Percentiles rank a stretch among this genome's conserved stretches.
These are phyloP conservation scores for Trichogramma dendrolimi DNA, from an alignment of 2,888 invertebrate species.

Conservation along the genomic window DNA sequence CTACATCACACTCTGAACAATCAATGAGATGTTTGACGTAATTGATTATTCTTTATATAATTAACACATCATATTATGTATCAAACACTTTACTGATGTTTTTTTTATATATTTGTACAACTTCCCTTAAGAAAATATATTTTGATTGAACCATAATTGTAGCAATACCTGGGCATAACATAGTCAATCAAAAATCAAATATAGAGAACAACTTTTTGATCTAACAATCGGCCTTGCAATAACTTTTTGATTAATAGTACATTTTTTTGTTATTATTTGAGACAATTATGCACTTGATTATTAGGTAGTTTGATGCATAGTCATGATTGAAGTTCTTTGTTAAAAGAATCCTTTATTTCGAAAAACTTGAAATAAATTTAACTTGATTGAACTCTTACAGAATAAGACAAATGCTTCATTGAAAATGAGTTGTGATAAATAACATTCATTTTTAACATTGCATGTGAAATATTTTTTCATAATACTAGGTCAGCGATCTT, in stretches of 20 bases:
- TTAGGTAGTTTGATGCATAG: conserved; percentile 7
- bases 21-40: conserved; percentile 16
- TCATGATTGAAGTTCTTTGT: too few relatives aligned
- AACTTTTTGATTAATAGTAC: neutral
- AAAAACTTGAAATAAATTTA: too few relatives aligned
- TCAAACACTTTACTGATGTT: conserved; percentile 20
- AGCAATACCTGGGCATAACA: conserved; percentile 10
- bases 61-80: conserved; percentile 24
- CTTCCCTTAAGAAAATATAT: conserved; percentile 28
- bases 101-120: conserved; percentile 20
- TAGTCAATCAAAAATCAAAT: conserved; percentile 12
- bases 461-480: too few relatives aligned
- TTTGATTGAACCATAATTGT: conserved; percentile 15
- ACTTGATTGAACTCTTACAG: neutral
- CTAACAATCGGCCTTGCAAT: conserved; percentile 6
- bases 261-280: neutral
- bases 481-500: too few relatives aligned
- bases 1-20: conserved; percentile 23
- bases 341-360: too few relatives aligned
- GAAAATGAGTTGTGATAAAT: neutral
- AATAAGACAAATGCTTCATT: conserved; percentile 20
- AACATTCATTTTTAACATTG: too few relatives aligned
- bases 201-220: conserved; percentile 4
- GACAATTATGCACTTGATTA: too few relatives aligned
- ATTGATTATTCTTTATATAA: conserved; percentile 22